These are phyloP conservation scores for Luffia ferchaultella DNA, from an alignment of 2,888 invertebrate species.

Conservation along the genomic window DNA sequence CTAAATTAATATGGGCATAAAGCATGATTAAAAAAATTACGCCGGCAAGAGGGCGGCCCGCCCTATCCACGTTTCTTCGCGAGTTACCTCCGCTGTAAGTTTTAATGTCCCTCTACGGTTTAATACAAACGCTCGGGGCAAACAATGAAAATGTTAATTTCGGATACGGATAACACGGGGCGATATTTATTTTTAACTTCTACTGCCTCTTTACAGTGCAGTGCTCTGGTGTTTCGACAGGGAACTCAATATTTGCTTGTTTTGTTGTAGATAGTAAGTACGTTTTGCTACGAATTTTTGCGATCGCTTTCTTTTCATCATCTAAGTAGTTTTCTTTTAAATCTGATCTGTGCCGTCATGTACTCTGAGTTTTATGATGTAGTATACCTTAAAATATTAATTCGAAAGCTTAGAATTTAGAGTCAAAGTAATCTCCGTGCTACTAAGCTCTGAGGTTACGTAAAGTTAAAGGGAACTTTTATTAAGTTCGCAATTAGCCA, in stretches of 20 bases:
- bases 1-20: conserved; percentile 64
- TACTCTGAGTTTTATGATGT: no score
- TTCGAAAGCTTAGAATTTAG: background rate
- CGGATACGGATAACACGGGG: conserved; percentile 18
- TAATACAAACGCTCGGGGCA: conserved; percentile 46
- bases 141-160: conserved; percentile 59
- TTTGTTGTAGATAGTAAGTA: no score
- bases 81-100: conserved; percentile 51
- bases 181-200: conserved; percentile 45
- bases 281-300: no score
- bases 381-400: background rate
- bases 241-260: no score
- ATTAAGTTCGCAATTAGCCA: background rate
- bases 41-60: conserved; percentile 34
- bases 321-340: no score
- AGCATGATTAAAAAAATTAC: conserved; percentile 66
- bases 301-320: no score
- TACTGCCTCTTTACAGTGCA: conserved; percentile 24
- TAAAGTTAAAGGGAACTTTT: background rate
- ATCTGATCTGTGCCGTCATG: no score
- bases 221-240: conserved; percentile 8
- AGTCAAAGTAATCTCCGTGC: background rate
- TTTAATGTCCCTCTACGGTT: conserved; percentile 53
- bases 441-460: background rate
- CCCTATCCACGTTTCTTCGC: conserved; percentile 41